Conservation (phyloP, 2,888 invertebrate species). For the Vesta saturnalis region DNA sequence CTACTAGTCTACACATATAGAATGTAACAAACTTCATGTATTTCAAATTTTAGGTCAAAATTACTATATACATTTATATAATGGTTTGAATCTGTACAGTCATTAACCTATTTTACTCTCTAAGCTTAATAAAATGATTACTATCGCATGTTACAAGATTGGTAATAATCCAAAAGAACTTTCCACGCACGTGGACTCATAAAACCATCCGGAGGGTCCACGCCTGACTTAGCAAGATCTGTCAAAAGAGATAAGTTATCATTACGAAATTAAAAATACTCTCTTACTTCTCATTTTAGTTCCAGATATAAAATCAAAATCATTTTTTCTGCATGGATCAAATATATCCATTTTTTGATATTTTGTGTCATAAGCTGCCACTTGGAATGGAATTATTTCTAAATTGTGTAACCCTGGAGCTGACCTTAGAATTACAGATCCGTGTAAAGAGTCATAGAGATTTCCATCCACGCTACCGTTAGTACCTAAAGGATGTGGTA, state of each 20-base stretch:
- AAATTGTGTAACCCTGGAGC: conserved; percentile 94
- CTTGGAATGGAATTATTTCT: conserved; percentile 97
- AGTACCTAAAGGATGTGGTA: conserved; percentile 86
- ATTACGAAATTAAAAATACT: neutral
- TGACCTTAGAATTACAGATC: conserved; percentile 89
- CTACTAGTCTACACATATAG: too few species aligned
- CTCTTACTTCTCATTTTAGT: conserved; percentile 86
- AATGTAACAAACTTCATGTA: too few species aligned
- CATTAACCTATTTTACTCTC: too few species aligned
- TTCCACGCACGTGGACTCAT: conserved; percentile 98
- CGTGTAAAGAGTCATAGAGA: conserved; percentile 93
- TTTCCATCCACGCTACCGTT: conserved; percentile 75
- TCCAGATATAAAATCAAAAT: conserved; percentile 98
- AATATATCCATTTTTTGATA: conserved; percentile 92
- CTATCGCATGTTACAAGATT: conserved; percentile 63
- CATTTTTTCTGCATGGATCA: conserved; percentile 87
- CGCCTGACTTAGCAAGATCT: conserved; percentile 78
- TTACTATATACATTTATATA: too few species aligned
- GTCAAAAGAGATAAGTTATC: neutral
- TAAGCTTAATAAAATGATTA: neutral
- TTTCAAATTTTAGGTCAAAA: too few species aligned
- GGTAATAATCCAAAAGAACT: conserved; percentile 87
- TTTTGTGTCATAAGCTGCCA: conserved; percentile 96
- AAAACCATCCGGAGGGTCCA: conserved; percentile 94
- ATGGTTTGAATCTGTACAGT: too few species aligned